Base-by-base conservation (phyloP, 1,140 invertebrate genomes). In the Zaprionus davidi region DNA sequence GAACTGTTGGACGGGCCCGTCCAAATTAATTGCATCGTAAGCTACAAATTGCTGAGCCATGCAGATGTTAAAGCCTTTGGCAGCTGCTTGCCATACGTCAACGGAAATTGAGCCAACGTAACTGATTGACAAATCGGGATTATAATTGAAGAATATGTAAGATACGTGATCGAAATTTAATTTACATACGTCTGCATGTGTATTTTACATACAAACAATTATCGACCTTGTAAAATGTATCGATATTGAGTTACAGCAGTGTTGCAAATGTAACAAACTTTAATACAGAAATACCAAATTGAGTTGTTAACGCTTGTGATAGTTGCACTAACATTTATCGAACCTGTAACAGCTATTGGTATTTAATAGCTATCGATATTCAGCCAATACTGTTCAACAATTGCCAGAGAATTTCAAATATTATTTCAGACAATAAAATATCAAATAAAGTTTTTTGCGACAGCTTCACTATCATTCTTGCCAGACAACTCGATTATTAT, bases 11-110 rank as follows among this genome's bases (percentile, higher is more conserved):
- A 46, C 41, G n/a, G 41, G 7, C 13, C 41, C 41, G 26, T 49
- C 51, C 6, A 53, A 41, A 51, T 75, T 75, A 75, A 75, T 75
- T 75, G 59, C 72, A 59, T 58, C 28, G 28, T 5, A 64, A 31
- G 46, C 51, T 49, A 55, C 49, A 38, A 63, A 38, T 56, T 74
- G 66, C 67, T 57, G 72, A 57, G 72, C 72, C 62, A 63, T 63
- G 66, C 53, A 63, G 24, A 69, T 70, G 36, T 22, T 51, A 69
- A 38, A 68, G 15, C 46, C 44, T 65, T 56, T 71, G 17, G 36
- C 60, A 41, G 34, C 24, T 17, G 38, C 31, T 13, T 13, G 59
- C 41, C 62, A 63, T 49, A 51, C 36, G 70, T 58, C 62, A 71
- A 57, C 53, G 55, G 65, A 57, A 70, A 63, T 70, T 57, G 49